These are phyloP conservation scores for Thunnus thynnus DNA, from an alignment of 2,113 vertebrate species.

Conservation along the genomic window DNA sequence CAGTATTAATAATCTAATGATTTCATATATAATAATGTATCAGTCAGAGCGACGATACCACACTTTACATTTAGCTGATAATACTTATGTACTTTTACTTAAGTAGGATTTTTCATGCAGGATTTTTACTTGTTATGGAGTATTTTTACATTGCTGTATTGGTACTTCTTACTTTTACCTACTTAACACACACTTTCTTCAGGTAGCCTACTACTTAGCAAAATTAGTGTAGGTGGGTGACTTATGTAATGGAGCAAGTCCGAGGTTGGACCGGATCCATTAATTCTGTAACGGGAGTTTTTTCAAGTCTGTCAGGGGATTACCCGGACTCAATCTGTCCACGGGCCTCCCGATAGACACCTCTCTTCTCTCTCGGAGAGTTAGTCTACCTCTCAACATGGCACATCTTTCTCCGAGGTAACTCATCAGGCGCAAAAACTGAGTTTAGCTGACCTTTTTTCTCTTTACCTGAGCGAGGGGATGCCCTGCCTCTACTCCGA, in stretches of 20 bases:
- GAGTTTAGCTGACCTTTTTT: constrained; percentile 58
- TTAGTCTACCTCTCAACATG: constrained; percentile 4
- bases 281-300: not conserved
- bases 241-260: not conserved
- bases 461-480: constrained; percentile 52
- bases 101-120: no score
- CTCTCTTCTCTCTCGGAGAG: not conserved
- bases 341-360: not conserved
- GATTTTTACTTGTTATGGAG: no score
- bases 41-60: no score
- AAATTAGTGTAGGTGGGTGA: no score
- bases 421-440: not conserved
- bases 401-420: constrained; percentile 1
- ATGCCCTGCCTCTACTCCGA: constrained; percentile 69
- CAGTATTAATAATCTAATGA: no score
- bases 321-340: constrained; percentile 60
- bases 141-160: no score
- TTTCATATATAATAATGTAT: no score
- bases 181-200: no score
- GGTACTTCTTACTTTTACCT: no score
- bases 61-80: no score
- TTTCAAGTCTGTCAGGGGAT: constrained; percentile 45
- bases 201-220: no score
- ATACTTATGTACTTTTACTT: no score
- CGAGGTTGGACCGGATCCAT: not conserved